Percentiles rank a stretch among this genome's conserved stretches.
Evolutionary conservation across 2,888 invertebrate genomes (phyloP).

Genomic region (Noctua pronuba): DNA sequence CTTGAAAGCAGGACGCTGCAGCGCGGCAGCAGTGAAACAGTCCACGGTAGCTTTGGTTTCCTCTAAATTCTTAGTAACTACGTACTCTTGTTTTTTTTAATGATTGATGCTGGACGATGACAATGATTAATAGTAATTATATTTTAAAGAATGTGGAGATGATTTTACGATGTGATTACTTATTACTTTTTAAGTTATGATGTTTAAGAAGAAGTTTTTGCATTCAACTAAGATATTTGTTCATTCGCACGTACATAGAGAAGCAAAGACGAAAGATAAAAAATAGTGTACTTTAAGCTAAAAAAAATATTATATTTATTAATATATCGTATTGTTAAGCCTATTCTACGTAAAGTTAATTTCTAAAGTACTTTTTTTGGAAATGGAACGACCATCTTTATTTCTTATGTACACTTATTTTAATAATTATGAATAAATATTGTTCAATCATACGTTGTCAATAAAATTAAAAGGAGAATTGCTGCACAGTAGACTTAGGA

Average conservation of each 20-base stretch:
- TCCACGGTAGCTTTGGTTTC: constrained; percentile 75
- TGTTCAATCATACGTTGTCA: background rate
- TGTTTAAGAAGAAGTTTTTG: background rate
- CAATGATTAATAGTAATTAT: background rate
- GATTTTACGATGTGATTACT: background rate
- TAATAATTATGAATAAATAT: background rate
- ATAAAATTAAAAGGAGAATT: constrained; percentile 9
- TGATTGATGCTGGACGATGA: no score
- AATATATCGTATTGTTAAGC: background rate
- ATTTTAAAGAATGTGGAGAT: background rate
- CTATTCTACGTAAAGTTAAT: background rate
- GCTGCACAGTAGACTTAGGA: background rate
- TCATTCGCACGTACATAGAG: background rate
- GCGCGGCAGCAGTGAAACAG: constrained; percentile 73
- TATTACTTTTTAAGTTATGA: background rate
- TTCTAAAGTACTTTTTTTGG: background rate
- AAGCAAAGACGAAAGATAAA: background rate
- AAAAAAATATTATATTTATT: background rate
- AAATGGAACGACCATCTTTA: background rate
- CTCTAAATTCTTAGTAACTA: constrained; percentile 73
- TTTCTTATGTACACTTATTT: constrained; percentile 9
- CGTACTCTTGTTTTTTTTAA: constrained; percentile 67
- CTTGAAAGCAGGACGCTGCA: constrained; percentile 51
- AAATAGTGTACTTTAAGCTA: background rate
- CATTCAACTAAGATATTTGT: background rate